A percentile compares a stretch with the other conserved stretches of the same genome.
These are phyloP conservation scores for Acromyrmex heyeri DNA, from an alignment of 1,140 invertebrate species.

Conservation along the genomic window DNA sequence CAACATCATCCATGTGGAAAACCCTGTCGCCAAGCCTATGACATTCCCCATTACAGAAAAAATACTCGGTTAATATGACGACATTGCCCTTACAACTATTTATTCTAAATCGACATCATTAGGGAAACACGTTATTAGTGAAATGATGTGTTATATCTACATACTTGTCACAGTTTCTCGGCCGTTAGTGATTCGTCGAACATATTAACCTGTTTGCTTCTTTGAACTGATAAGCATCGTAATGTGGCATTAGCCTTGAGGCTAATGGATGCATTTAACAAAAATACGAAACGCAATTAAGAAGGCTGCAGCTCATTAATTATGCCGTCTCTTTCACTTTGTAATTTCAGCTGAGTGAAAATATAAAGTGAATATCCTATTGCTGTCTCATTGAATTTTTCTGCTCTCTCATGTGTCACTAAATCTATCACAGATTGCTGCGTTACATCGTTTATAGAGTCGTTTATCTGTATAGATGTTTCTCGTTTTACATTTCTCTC, in stretches of 20 bases:
- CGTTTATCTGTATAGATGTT: neutral
- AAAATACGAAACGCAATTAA: conserved; percentile 49
- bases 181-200: conserved; percentile 15
- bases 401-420: neutral
- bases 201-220: conserved; percentile 31
- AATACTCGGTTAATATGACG: neutral
- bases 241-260: neutral
- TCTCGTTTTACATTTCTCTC: conserved; percentile 1
- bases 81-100: neutral
- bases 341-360: conserved; percentile 15
- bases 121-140: neutral
- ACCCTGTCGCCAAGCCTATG: neutral
- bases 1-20: conserved; percentile 46
- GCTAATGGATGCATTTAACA: conserved; percentile 48
- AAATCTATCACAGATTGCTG: neutral
- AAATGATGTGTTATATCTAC: conserved; percentile 2
- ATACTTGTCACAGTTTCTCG: conserved; percentile 31
- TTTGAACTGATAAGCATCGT: conserved; percentile 28
- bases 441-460: neutral
- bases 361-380: conserved; percentile 13
- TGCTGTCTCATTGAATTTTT: neutral
- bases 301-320: conserved; percentile 33
- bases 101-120: neutral
- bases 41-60: neutral
- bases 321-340: conserved; percentile 38